A percentile compares a stretch with the other conserved stretches of the same genome.
These are phyloP conservation scores for Paracyprichromis sp. DNA, from an alignment of 2,113 vertebrate genomes.

Conservation along the genomic window DNA sequence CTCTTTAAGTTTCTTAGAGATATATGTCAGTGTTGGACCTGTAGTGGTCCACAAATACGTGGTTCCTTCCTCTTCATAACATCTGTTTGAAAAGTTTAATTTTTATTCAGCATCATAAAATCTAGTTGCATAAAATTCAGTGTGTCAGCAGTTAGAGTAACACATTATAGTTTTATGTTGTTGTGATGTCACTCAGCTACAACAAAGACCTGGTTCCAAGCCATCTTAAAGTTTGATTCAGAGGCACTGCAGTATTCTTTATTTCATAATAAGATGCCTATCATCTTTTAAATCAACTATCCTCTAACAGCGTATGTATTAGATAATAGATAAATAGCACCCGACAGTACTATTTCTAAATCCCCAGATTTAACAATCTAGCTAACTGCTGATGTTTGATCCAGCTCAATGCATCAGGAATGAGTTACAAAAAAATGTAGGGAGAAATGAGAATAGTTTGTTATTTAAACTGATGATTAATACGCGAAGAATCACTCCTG, in stretches of 20 bases:
- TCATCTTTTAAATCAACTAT: neutral
- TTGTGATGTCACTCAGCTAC: neutral
- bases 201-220: neutral
- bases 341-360: neutral
- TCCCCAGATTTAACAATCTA: neutral
- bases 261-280: neutral
- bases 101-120: neutral
- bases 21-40: neutral
- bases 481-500: neutral
- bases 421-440: neutral
- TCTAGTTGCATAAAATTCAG: neutral
- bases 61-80: neutral
- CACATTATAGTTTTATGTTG: neutral
- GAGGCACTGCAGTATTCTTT: neutral
- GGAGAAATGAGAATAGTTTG: neutral
- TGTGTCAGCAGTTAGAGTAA: neutral
- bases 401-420: neutral
- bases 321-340: neutral
- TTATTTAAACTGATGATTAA: neutral
- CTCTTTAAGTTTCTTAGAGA: neutral
- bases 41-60: rapidly evolving
- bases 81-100: neutral
- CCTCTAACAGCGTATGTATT: neutral
- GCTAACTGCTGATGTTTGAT: neutral
- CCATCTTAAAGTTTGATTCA: neutral